Percentiles rank a stretch among this genome's conserved stretches.
These are phyloP conservation scores for Smittia aterrima DNA, from an alignment of 2,888 invertebrate species.

Conservation along the genomic window DNA sequence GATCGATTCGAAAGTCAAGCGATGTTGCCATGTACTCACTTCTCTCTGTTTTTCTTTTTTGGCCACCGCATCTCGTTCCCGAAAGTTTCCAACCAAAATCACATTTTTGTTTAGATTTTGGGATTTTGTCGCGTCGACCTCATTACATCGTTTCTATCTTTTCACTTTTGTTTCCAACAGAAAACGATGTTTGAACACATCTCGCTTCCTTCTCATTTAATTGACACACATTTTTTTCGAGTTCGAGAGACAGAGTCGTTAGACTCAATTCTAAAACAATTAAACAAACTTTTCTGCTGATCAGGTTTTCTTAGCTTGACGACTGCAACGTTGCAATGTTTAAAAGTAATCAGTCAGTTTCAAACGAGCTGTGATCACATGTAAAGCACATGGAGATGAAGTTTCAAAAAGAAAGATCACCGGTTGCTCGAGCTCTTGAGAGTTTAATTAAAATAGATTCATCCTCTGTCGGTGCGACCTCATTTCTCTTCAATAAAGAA, in stretches of 20 bases:
- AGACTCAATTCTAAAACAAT: too few relatives aligned
- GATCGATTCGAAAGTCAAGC: slow-evolving; percentile 10
- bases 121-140: not conserved
- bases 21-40: slow-evolving; percentile 1
- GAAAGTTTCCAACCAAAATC: not conserved
- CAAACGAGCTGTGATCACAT: not conserved
- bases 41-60: not conserved
- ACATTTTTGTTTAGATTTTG: not conserved
- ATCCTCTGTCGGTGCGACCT: not conserved
- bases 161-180: not conserved
- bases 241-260: too few relatives aligned
- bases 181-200: too few relatives aligned
- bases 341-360: not conserved
- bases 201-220: too few relatives aligned
- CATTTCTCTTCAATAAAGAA: not conserved
- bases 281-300: too few relatives aligned
- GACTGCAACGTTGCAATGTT: too few relatives aligned
- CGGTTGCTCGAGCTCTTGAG: not conserved
- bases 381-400: not conserved
- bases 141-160: not conserved
- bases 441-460: slow-evolving; percentile 13
- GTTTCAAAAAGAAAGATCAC: not conserved
- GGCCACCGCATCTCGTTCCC: not conserved
- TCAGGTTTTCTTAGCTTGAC: too few relatives aligned
- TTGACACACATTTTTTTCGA: too few relatives aligned